Evolutionary conservation across 2,888 invertebrate species (phyloP).

Genomic region (Cryptus viduatorius): DNA sequence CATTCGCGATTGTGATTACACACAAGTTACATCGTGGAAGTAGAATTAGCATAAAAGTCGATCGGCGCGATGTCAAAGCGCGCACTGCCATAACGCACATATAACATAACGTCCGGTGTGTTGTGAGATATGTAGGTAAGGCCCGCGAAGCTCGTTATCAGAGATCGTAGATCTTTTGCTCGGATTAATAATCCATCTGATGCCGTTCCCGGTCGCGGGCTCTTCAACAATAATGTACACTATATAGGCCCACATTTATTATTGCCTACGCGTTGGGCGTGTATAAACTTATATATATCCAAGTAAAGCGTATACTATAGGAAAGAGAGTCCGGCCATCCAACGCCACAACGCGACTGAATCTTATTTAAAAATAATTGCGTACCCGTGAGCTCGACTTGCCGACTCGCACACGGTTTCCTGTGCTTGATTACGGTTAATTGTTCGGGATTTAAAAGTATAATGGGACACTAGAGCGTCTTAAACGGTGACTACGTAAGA

Average conservation of each 20-base stretch:
- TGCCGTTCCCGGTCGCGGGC: slow-evolving; percentile 61
- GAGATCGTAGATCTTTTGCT: slow-evolving; percentile 70
- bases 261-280: slow-evolving; percentile 42
- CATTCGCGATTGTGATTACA: slow-evolving; percentile 51
- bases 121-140: slow-evolving; percentile 8
- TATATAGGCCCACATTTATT: slow-evolving; percentile 7
- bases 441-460: slow-evolving; percentile 84
- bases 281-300: slow-evolving; percentile 28
- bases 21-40: slow-evolving; percentile 53
- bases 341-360: slow-evolving; percentile 72
- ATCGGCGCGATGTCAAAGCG: slow-evolving; percentile 78
- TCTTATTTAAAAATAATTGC: slow-evolving; percentile 85
- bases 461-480: slow-evolving; percentile 79
- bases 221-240: slow-evolving; percentile 56
- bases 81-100: slow-evolving; percentile 70
- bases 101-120: slow-evolving; percentile 78
- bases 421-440: slow-evolving; percentile 84
- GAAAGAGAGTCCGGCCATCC: slow-evolving; percentile 76
- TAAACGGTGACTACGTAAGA: slow-evolving; percentile 82
- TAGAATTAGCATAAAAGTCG: slow-evolving; percentile 71
- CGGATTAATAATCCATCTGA: slow-evolving; percentile 80
- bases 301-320: slow-evolving; percentile 37
- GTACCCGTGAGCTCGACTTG: slow-evolving; percentile 71
- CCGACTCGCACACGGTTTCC: slow-evolving; percentile 78
- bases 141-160: slow-evolving; percentile 60